Evolutionary conservation across 1,140 invertebrate genomes (phyloP).

Genomic region (Cyrtorhinus lividipennis): DNA sequence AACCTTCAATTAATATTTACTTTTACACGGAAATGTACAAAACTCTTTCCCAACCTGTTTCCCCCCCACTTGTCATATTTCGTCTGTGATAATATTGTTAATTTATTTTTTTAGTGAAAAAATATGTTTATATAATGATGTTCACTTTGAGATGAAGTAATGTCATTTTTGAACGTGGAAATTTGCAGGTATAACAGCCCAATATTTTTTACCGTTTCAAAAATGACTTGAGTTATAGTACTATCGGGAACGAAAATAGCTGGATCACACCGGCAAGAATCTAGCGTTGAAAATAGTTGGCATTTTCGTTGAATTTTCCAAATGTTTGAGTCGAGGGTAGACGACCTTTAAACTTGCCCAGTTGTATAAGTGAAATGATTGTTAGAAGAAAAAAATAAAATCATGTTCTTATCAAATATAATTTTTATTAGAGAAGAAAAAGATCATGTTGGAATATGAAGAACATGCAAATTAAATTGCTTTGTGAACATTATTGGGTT

Average conservation of each 20-base stretch:
- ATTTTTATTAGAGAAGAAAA: neutral
- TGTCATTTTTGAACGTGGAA: conserved; percentile 23
- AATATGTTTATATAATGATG: conserved; percentile 24
- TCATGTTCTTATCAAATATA: neutral
- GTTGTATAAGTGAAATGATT: neutral
- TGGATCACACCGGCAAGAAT: no score
- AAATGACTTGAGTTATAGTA: conserved; percentile 19
- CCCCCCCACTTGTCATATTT: neutral
- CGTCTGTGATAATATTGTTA: conserved; percentile 24
- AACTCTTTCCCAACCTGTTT: neutral
- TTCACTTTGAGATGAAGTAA: conserved; percentile 25
- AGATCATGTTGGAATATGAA: neutral
- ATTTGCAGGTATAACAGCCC: conserved; percentile 11
- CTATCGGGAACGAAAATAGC: neutral
- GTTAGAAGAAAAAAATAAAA: neutral
- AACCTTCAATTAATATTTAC: conserved; percentile 2
- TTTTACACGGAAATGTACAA: neutral
- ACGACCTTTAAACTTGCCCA: neutral
- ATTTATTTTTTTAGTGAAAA: conserved; percentile 22
- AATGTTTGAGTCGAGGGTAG: neutral
- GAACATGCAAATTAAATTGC: conserved; percentile 8
- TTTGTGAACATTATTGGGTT: conserved; percentile 14
- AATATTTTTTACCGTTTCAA: conserved; percentile 19
- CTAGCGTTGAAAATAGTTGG: neutral
- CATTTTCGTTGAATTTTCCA: neutral